Base-by-base conservation (phyloP, 2,888 invertebrate genomes). In the Oscheius sp. region DNA sequence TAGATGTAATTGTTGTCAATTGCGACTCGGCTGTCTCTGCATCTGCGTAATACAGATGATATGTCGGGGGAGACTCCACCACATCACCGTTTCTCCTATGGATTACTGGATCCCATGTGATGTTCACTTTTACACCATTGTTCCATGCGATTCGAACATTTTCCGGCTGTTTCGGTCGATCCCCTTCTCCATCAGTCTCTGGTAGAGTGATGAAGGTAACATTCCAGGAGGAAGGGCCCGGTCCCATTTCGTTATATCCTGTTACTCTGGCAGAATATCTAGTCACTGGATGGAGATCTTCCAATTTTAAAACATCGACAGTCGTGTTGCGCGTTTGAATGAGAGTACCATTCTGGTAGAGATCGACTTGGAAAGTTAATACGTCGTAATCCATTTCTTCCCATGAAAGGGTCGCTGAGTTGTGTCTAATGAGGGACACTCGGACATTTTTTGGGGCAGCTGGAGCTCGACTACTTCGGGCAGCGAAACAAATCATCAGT, bases 201-300 rank as follows among this genome's bases (percentile, higher is more conserved):
- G 73, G 66, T 36, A 56, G 68, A 17, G 80, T 78, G 0, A 71
- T 67, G 68, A 80, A 80, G 5, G 73, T 73, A 9, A 75, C 54
- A 33, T 80, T 80, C 72, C 72, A 80, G 28, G 76, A 75, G 26
- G 77, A 73, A 2, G 77, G 77, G 12, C 74, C 71, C 36, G 67
- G 70, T 22, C 77, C 59, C 8, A 28, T 33, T 41, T 56, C 51
- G 26, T 62, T 62, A 28, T 32, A 26, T 12, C 45, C 63, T n/a
- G 54, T 45, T 0, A 64, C 63, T 24, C 51, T 26, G 2, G 54
- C 68, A 4, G 30, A 17, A 30, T 74, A 77, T 6, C 56, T 50
- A 2, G 71, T 72, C 20, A 67, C 24, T 2, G 72, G 20, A 9
- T 47, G 54, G 2, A 77, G 57, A 28, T 68, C 62, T 0, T 70